phyloP scores from a whole-genome alignment of 2,888 invertebrate genomes.

The Deilephila elpenor region DNA sequence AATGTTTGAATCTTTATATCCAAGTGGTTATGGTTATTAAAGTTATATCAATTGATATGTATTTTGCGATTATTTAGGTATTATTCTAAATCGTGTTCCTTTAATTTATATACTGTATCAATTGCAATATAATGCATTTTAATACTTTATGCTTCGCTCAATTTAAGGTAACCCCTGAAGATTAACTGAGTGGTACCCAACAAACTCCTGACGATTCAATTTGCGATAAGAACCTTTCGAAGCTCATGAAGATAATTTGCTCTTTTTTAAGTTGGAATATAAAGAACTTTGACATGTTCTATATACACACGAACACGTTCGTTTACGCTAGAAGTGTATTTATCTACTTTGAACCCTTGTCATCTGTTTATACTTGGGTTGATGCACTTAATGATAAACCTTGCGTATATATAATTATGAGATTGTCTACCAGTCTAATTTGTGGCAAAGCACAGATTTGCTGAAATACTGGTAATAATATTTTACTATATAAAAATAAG shows the following conservation, averaged over 20 bases:
- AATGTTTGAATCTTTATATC: no score
- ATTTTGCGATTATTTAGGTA: no score
- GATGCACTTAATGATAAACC: no score
- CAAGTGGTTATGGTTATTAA: neutral
- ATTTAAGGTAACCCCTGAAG: constrained; percentile 29
- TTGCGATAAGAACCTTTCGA: constrained; percentile 41
- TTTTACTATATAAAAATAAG: no score
- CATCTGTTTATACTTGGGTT: no score
- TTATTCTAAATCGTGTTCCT: no score
- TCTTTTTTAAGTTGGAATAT: constrained; percentile 34
- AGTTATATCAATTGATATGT: neutral
- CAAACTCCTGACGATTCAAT: constrained; percentile 43
- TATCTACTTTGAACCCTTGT: neutral
- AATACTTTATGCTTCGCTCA: constrained; percentile 17
- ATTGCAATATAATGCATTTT: neutral
- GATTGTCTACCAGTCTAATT: no score
- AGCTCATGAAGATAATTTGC: constrained; percentile 37
- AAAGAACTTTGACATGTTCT: constrained; percentile 23
- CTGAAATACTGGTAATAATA: no score
- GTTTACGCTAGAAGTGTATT: neutral
- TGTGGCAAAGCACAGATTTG: no score
- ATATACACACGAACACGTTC: constrained; percentile 4
- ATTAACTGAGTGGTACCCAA: constrained; percentile 17
- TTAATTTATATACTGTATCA: neutral
- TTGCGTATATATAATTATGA: no score